Evolutionary conservation across 2,888 invertebrate genomes (phyloP).

Genomic region (Drosophila differens): DNA sequence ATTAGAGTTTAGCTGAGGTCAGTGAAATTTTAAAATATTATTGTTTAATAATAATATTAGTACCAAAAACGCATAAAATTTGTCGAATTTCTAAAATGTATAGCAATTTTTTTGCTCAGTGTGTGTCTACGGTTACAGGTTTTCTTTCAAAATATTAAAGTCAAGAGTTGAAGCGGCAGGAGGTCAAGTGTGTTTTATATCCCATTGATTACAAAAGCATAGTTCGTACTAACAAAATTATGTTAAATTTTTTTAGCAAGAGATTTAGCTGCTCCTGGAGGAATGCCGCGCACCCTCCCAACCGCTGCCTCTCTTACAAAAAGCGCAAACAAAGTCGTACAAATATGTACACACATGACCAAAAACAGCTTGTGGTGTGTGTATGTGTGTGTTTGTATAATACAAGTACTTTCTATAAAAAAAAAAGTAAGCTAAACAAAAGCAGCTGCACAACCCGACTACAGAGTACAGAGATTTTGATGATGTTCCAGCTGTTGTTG

Average conservation of each 20-base stretch:
- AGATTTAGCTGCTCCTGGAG: constrained; percentile 12
- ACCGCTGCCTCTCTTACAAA: neutral
- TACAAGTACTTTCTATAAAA: constrained; percentile 46
- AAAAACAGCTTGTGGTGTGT: constrained; percentile 8
- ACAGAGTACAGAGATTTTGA: constrained; percentile 14
- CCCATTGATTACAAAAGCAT: constrained; percentile 69
- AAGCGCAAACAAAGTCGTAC: constrained; percentile 57
- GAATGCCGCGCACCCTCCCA: neutral
- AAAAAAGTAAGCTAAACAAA: constrained; percentile 59
- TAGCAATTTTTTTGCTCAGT: neutral
- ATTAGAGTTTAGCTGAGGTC: neutral
- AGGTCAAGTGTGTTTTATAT: constrained; percentile 41
- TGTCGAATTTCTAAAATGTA: too few relatives aligned
- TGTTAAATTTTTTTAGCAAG: constrained; percentile 52
- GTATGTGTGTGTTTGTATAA: constrained; percentile 16
- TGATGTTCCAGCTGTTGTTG: constrained; percentile 7
- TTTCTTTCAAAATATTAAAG: constrained; percentile 1
- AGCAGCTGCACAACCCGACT: constrained; percentile 33
- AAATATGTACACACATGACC: constrained; percentile 60
- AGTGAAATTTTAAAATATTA: too few relatives aligned
- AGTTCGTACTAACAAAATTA: constrained; percentile 65
- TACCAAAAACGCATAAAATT: neutral
- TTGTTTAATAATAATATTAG: neutral
- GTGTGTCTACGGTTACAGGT: neutral
- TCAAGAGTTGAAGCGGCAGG: constrained; percentile 26